Conservation (phyloP, 2,113 vertebrate genomes). For the Thalassarche chlororhynchos region DNA sequence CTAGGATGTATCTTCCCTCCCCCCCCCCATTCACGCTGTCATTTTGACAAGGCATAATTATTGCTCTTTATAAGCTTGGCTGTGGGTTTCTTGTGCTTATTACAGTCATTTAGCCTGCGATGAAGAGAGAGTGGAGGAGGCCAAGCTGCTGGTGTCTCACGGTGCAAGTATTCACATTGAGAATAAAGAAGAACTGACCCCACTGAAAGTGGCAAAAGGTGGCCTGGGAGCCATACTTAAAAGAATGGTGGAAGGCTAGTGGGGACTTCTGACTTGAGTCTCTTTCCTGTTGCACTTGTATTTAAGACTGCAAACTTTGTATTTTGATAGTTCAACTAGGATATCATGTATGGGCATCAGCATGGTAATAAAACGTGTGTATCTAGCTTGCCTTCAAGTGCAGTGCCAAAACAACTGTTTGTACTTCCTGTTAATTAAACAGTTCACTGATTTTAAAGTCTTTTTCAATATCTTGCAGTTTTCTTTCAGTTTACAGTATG, state of each 20-base stretch:
- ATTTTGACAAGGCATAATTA: background rate
- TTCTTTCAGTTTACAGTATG: background rate
- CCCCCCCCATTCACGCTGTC: background rate
- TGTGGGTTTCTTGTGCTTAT: slow-evolving; percentile 55
- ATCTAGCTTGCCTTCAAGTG: background rate
- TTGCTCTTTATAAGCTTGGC: background rate
- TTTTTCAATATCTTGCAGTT: background rate
- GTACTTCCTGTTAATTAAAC: background rate
- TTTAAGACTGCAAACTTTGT: background rate
- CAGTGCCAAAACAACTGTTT: slow-evolving; percentile 18
- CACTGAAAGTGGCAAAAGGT: slow-evolving; percentile 89
- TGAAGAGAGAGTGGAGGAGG: slow-evolving; percentile 93
- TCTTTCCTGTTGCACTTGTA: background rate
- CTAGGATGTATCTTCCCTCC: background rate
- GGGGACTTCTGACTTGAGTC: background rate
- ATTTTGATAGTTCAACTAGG: background rate
- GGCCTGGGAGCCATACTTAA: slow-evolving; percentile 84
- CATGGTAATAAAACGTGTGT: background rate
- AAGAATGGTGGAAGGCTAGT: slow-evolving; percentile 88
- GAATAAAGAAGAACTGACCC: slow-evolving; percentile 96
- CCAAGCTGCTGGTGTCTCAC: slow-evolving; percentile 91
- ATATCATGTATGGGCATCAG: background rate
- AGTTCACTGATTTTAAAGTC: background rate
- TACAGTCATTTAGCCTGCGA: slow-evolving; percentile 95
- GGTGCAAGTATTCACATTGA: slow-evolving; percentile 97